Evolutionary conservation across 2,113 vertebrate genomes (phyloP), one percentile per base, ranked within the genome.

Genomic region (Nibea coibor): DNA sequence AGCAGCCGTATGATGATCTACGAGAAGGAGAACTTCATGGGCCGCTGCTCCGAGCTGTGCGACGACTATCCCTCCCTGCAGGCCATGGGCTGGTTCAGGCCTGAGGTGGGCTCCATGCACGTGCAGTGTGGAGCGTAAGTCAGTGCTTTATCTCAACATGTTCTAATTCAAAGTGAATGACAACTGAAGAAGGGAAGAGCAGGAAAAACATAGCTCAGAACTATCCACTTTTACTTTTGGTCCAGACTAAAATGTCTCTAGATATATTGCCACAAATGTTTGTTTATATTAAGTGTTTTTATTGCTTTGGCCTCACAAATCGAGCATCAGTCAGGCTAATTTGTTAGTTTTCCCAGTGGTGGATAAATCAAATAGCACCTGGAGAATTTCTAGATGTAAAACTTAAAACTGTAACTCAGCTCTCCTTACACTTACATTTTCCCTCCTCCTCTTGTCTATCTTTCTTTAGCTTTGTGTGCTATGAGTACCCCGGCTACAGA

Each of bases 31-130:
- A 95, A 95, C 86, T 95, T 95, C 88, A 71, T 93, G 92, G 95
- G 94, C 26, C 93, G 81, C 73, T 77, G 72, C 45, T 83, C 86
- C 1, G 93, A 95, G 84, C 54, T 95, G 73, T 92, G 91, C 48
- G 94, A 95, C 10, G 94, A 95, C 80, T 95, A 94, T 86, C 95
- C 94, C n/a, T 95, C 94, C 59, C 93, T 95, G 89, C 92, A 93
- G 92, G 94, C 88, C 73, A 95, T 95, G 94, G 94, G 95, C 80
- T 95, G 94, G 94, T 83, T 86, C 61, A 76, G 26, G 64, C 88
- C 91, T 14, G 85, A 94, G 79, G 94, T 95, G 64, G 95, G 94
- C 66, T 95, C 94, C 89, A 95, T 95, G 93, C 93, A 93, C 0
- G 94, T 95, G 82, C 94, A 95, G 90, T 91, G 91, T 64, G 94